Percentiles rank a stretch among this genome's conserved stretches.
These are phyloP conservation scores for Chrysochloris asiatica DNA, from an alignment of 2,113 vertebrate species.

Conservation along the genomic window DNA sequence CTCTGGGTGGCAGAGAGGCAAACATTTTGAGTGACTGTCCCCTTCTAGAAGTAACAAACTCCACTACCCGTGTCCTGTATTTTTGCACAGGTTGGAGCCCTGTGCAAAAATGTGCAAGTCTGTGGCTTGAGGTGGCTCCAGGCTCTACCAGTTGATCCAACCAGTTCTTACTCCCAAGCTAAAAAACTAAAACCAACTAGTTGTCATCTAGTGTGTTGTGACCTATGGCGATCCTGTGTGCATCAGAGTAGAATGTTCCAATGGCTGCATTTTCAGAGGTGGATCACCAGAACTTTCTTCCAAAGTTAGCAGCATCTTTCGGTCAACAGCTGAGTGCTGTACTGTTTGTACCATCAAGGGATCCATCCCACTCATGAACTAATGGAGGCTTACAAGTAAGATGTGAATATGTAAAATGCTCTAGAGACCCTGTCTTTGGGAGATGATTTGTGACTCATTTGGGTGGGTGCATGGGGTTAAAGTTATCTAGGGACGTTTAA, in stretches of 20 bases:
- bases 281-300: neutral
- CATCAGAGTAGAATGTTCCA: neutral
- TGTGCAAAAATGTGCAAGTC: too few species aligned
- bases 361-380: neutral
- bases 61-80: rapidly evolving
- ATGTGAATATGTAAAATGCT: too few species aligned
- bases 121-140: neutral
- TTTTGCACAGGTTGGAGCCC: neutral
- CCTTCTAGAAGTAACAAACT: neutral
- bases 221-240: neutral
- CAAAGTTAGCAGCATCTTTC: neutral
- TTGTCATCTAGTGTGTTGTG: neutral
- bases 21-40: neutral
- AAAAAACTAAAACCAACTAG: neutral
- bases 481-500: neutral
- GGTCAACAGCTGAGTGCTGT: neutral
- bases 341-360: neutral
- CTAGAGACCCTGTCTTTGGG: neutral
- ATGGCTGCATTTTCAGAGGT: neutral
- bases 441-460: neutral
- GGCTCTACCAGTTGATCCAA: neutral
- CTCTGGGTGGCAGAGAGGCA: neutral
- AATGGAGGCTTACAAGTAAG: neutral
- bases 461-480: neutral
- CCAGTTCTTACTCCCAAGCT: neutral